Base-by-base conservation (phyloP, 2,888 invertebrate genomes). In the Auanema sp. region DNA sequence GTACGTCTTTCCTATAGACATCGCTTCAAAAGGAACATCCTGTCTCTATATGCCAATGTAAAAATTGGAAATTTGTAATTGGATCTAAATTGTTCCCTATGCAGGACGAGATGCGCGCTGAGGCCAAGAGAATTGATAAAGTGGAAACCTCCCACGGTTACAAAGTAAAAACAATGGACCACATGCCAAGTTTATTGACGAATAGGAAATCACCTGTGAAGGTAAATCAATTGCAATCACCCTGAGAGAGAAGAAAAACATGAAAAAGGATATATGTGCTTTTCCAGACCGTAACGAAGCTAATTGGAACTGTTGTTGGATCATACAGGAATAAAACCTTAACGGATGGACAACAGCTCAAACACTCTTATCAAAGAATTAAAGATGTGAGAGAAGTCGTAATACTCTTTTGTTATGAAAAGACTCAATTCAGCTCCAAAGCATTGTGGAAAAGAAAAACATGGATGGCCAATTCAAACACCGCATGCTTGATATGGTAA, bases 401-500 rank as follows among this genome's bases (percentile, higher is more conserved):
- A 43, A 43, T 11, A 43, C 43, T 43, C 12, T 43, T 43, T 43
- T 43, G 43, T 43, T 43, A 14, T 14, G 43, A 12, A 12, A 43
- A 12, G 43, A 43, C 12, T 14, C 18, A 51, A 1, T 8, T 55
- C 67, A 76, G 72, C 61, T 77, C 1, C 75, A 77, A 65, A 18
- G 6, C 33, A 65, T 69, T 10, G 58, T 66, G 11, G 71, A 69
- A 1, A 57, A 62, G n/a, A 64, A 60, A 10, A 60, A 67, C 2
- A 49, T 58, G 23, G 65, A 69, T 41, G 64, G 60, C n/a, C 60
- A 65, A 25, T 73, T 60, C 64, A 73, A 73, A 52, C 67, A 71
- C 49, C 54, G 73, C 53, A 71, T 73, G 76, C 62, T 77, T 42
- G 79, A 79, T 60, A 69, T 72, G 61, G 78, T 79, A 14, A 60